These are phyloP conservation scores for Xylocampa areola DNA, from an alignment of 2,888 invertebrate genomes.

Conservation along the genomic window DNA sequence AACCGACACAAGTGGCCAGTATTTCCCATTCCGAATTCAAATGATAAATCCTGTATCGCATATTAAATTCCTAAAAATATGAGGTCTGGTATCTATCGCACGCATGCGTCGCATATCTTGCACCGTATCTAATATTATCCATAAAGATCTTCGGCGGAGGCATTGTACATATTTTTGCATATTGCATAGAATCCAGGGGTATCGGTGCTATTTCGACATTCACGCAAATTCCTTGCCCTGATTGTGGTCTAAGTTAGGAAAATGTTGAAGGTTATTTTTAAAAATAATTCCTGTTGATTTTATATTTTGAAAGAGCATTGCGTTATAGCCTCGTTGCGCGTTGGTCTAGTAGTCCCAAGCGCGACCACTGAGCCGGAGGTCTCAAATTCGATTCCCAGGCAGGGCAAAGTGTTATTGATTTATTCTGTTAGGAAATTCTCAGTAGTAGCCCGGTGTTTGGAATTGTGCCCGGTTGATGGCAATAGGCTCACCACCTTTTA, in stretches of 20 bases:
- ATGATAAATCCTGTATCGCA: not conserved
- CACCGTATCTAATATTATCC: conserved; percentile 46
- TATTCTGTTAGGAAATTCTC: no score
- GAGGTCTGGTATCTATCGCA: conserved; percentile 3
- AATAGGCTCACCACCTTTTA: no score
- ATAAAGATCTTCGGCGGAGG: conserved; percentile 28
- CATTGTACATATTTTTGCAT: conserved; percentile 72
- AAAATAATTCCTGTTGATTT: no score
- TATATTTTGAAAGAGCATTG: no score
- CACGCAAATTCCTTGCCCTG: conserved; percentile 59
- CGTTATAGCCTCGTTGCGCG: no score
- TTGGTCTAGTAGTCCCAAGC: no score
- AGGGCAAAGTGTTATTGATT: no score
- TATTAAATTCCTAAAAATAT: conserved; percentile 15
- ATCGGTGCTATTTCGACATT: conserved; percentile 59
- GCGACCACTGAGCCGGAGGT: no score
- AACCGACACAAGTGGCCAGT: conserved; percentile 1
- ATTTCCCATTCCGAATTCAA: not conserved
- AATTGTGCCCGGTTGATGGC: no score
- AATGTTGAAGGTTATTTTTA: not conserved
- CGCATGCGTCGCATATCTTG: not conserved
- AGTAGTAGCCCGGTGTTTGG: no score
- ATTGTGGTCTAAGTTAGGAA: conserved; percentile 42
- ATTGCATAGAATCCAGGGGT: conserved; percentile 61
- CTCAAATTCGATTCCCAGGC: no score